A percentile compares a stretch with the other conserved stretches of the same genome.
Evolutionary conservation across 2,797 vertebrate genomes (phyloP).

Genomic region (Antennarius maculatus): DNA sequence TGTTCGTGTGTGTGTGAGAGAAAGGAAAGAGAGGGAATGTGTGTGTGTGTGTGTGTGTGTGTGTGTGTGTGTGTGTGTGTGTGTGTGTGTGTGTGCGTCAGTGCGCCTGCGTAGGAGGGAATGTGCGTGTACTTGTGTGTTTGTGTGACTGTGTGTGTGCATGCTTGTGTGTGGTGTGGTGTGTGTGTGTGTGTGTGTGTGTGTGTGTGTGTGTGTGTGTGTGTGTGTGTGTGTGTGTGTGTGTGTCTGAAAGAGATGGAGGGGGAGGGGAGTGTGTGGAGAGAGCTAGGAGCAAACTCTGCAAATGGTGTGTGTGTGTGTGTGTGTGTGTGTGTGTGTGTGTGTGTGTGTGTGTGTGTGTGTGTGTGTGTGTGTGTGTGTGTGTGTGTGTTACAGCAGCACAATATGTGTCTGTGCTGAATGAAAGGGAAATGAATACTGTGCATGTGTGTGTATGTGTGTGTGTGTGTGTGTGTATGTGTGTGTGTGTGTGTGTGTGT

Average conservation of each 20-base stretch:
- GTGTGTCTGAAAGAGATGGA: slow-evolving; percentile 61
- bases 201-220: slow-evolving; percentile 50
- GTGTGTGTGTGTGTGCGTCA: slow-evolving; percentile 28
- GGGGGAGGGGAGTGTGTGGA: slow-evolving; percentile 60
- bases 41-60: slow-evolving; percentile 26
- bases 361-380: slow-evolving; percentile 41
- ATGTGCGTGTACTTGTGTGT: slow-evolving; percentile 33
- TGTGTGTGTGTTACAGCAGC: slow-evolving; percentile 69
- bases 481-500: slow-evolving; percentile 37
- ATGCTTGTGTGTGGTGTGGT: too few relatives aligned
- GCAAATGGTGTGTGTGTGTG: slow-evolving; percentile 59
- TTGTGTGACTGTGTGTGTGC: slow-evolving; percentile 49
- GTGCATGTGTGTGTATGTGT: slow-evolving; percentile 44
- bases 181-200: slow-evolving; percentile 57
- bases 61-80: slow-evolving; percentile 37
- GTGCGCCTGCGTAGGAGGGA: slow-evolving; percentile 16
- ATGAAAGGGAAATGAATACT: slow-evolving; percentile 80
- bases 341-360: slow-evolving; percentile 52
- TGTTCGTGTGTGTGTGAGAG: slow-evolving; percentile 44
- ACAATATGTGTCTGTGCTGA: slow-evolving; percentile 80
- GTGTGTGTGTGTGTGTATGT: slow-evolving; percentile 42
- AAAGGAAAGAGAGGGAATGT: not conserved
- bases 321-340: slow-evolving; percentile 42
- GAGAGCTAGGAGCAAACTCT: slow-evolving; percentile 66
- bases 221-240: slow-evolving; percentile 40